Evolutionary conservation across 2,113 vertebrate genomes (phyloP).

Genomic region (Sterna hirundo): DNA sequence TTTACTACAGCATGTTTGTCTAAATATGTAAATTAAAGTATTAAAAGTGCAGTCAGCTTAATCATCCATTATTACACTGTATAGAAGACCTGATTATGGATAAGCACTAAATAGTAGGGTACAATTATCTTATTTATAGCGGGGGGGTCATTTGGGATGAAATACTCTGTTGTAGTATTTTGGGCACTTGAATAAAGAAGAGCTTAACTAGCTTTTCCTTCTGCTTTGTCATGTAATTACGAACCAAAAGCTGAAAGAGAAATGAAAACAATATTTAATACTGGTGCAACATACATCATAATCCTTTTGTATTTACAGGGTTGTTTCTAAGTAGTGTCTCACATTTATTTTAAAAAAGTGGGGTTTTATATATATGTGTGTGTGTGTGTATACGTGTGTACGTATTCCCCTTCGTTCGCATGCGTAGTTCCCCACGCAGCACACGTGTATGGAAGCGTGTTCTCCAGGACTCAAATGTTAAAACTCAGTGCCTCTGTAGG

Average conservation of each 20-base stretch:
- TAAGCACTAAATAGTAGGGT: neutral
- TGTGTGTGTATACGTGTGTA: neutral
- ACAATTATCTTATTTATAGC: neutral
- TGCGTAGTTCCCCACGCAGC: neutral
- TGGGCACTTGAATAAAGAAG: neutral
- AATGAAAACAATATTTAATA: neutral
- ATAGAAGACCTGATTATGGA: neutral
- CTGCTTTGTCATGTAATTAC: neutral
- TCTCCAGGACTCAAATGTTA: neutral
- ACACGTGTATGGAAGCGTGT: neutral
- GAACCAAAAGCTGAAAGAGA: neutral
- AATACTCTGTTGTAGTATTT: neutral
- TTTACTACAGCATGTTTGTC: neutral
- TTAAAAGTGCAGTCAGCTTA: neutral
- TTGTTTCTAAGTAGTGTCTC: neutral
- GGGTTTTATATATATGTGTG: neutral
- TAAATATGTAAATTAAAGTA: neutral
- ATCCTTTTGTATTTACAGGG: neutral
- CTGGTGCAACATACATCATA: neutral
- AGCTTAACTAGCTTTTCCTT: neutral
- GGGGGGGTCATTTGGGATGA: neutral
- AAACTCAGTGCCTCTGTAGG: neutral
- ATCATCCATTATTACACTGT: neutral
- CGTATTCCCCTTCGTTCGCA: neutral
- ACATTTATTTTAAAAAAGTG: neutral